Percentiles rank a stretch among this genome's conserved stretches.
These are phyloP conservation scores for Aythya baeri DNA, from an alignment of 2,113 vertebrate species.

Conservation along the genomic window DNA sequence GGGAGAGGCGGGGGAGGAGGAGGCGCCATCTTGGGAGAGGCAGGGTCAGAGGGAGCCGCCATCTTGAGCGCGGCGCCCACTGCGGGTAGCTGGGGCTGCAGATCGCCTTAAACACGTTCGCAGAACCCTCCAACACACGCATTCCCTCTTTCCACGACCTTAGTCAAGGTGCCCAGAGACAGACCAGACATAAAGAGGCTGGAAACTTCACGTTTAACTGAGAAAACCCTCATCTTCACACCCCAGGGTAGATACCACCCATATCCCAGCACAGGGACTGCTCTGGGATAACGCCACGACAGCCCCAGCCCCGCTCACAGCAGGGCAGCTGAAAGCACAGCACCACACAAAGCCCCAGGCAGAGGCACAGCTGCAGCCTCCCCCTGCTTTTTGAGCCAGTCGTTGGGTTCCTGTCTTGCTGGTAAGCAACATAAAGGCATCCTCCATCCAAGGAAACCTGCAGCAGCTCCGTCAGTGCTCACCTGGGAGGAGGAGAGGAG, in stretches of 20 bases:
- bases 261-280: no score
- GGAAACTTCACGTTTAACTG: not conserved
- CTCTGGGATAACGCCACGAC: not conserved
- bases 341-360: accelerated
- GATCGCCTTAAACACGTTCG: no score
- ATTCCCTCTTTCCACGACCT: not conserved
- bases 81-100: no score
- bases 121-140: not conserved
- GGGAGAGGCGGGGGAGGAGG: accelerated
- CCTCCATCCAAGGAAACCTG: not conserved
- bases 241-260: not conserved
- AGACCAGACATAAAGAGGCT: no score
- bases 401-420: accelerated
- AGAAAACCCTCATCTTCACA: not conserved
- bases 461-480: accelerated
- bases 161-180: not conserved
- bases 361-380: not conserved
- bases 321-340: accelerated
- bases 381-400: accelerated
- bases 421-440: accelerated
- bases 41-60: not conserved
- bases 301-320: not conserved
- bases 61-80: not conserved
- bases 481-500: slow-evolving; percentile 45
- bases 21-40: not conserved